Evolutionary conservation across 2,888 invertebrate species (phyloP), one percentile per base, ranked within the genome.

Genomic region (Thelaira solivaga): DNA sequence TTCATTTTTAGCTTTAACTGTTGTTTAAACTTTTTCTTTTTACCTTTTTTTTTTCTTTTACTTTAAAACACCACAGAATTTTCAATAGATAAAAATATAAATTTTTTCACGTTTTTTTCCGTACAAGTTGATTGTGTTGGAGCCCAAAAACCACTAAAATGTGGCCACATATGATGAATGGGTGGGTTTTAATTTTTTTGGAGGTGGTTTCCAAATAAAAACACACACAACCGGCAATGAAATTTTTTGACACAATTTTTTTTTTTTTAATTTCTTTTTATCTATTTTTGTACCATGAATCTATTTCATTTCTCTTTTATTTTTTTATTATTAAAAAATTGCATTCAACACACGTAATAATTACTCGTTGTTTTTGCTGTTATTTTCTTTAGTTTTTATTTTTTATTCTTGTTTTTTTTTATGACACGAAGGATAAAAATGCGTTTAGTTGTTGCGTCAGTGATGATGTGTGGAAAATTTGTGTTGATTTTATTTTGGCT

Each of bases 401-500:
- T 45, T 51, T 51, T 43, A 41, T 64, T 68, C 39, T 16, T 49
- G 53, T 22, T 24, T n/a, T n/a, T n/a, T n/a, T n/a, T 34, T 51
- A 53, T 45, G 49, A 36, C 22, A 72, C 36, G 29, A 55, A 59
- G 72, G 75, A 55, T 65, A 49, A 72, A 49, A 68, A 64, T 81
- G 71, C 78, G 72, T 80, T 80, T 67, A 67, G 75, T 78, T 81
- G 81, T 80, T 82, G 80, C 78, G 78, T 76, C 71, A 72, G 77
- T 80, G 82, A 81, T 81, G 81, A 81, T 81, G 81, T 81, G 81
- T 81, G 77, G 80, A 80, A 81, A 82, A 72, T 80, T 81, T 81
- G 77, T 81, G 82, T 82, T 82, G 82, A 82, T 82, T 82, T 82
- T 80, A 81, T 82, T 82, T 82, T 71, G 74, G 65, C 78, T 80